Evolutionary conservation across 2,797 vertebrate species (phyloP).

Genomic region (Carcharodon carcharias): DNA sequence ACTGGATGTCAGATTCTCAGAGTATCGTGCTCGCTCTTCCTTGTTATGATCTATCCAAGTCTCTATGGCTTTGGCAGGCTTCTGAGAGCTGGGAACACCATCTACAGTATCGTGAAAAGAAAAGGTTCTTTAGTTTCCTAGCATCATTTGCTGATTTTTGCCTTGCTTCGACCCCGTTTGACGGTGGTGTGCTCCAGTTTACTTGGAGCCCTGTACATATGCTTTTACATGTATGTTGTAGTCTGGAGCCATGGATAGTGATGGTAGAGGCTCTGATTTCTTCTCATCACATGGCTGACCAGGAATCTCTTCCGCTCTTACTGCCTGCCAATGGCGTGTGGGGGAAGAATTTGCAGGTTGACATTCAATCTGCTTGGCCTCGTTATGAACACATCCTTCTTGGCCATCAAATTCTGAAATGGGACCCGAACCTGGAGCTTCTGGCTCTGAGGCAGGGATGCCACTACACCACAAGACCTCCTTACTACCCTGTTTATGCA

Average conservation of each 20-base stretch:
- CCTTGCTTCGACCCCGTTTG: background rate
- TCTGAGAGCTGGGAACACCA: constrained; percentile 92
- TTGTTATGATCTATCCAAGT: constrained; percentile 96
- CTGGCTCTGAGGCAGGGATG: background rate
- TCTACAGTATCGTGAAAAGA: constrained; percentile 56
- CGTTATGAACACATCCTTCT: background rate
- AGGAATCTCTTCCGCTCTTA: background rate
- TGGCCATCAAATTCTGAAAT: background rate
- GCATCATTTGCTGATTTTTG: background rate
- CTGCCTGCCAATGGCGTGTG: too few species aligned
- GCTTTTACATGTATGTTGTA: background rate
- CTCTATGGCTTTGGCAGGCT: constrained; percentile 81
- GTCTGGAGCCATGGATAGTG: background rate
- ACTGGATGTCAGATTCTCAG: constrained; percentile 75
- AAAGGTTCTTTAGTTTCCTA: background rate
- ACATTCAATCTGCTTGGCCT: background rate
- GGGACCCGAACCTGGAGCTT: background rate
- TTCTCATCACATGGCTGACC: too few species aligned
- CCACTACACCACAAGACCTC: too few species aligned
- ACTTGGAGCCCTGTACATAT: background rate
- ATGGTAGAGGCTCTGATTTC: background rate
- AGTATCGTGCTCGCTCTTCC: constrained; percentile 85
- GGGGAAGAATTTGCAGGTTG: background rate
- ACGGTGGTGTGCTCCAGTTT: background rate
- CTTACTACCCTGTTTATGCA: background rate